Percentiles rank a stretch among this genome's conserved stretches.
phyloP scores from a whole-genome alignment of 2,113 vertebrate genomes.

The Hippocampus zosterae region DNA sequence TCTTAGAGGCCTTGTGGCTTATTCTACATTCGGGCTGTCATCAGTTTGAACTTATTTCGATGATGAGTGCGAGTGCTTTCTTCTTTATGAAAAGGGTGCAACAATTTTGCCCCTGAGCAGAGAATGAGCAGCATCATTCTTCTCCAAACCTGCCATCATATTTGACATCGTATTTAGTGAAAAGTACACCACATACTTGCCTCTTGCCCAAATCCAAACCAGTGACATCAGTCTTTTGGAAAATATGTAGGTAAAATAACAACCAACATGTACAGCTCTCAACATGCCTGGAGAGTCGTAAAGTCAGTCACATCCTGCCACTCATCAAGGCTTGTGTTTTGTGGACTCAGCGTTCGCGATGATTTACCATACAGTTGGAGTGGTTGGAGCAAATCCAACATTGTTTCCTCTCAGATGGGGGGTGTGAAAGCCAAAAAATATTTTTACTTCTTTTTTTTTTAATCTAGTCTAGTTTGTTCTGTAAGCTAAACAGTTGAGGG shows the following conservation, averaged over 20 bases:
- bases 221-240: constrained; percentile 44
- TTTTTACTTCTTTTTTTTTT: neutral
- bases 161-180: constrained; percentile 23
- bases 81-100: constrained; percentile 13
- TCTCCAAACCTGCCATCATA: constrained; percentile 44
- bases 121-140: constrained; percentile 20
- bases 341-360: constrained; percentile 15
- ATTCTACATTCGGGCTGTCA: constrained; percentile 15
- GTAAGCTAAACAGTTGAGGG: neutral
- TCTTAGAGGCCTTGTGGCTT: neutral
- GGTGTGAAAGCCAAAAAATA: constrained; percentile 27
- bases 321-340: constrained; percentile 42
- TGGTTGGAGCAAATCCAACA: constrained; percentile 14
- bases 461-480: neutral
- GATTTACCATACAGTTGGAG: constrained; percentile 47
- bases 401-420: constrained; percentile 24
- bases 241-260: constrained; percentile 43
- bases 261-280: constrained; percentile 47
- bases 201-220: constrained; percentile 40
- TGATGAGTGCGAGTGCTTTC: constrained; percentile 34
- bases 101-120: constrained; percentile 25
- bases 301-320: constrained; percentile 18
- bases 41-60: constrained; percentile 10
- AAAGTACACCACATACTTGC: constrained; percentile 44
- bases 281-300: constrained; percentile 48